Evolutionary conservation across 2,888 invertebrate species (phyloP).

Genomic region (Tetranychus truncatus): DNA sequence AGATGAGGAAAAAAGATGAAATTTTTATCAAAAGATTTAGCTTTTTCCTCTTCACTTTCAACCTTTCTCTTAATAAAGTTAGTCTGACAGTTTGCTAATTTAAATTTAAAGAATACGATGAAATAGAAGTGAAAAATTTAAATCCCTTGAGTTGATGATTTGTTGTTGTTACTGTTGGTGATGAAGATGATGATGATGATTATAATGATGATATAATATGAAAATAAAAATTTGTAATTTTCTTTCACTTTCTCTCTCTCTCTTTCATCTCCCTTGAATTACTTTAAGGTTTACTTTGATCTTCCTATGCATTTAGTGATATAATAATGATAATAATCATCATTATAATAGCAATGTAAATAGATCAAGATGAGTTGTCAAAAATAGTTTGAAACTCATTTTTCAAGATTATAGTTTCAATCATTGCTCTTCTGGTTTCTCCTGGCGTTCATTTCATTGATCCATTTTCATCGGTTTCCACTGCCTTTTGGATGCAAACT

Average conservation of each 20-base stretch:
- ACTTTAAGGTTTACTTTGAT: slow-evolving; percentile 44
- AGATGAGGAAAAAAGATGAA: neutral
- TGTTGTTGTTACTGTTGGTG: neutral
- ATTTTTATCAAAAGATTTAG: neutral
- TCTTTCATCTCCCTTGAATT: slow-evolving; percentile 85
- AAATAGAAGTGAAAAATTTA: neutral
- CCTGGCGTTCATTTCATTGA: neutral
- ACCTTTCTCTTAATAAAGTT: neutral
- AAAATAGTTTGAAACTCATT: neutral
- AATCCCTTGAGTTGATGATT: neutral
- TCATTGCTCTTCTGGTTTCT: neutral
- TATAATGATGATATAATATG: neutral
- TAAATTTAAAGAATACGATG: neutral
- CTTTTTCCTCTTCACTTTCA: neutral
- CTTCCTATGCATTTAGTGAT: too few relatives aligned
- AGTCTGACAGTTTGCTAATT: neutral
- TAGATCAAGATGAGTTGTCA: neutral
- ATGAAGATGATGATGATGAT: neutral
- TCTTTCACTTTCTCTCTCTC: slow-evolving; percentile 38
- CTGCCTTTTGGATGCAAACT: neutral
- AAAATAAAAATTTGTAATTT: neutral
- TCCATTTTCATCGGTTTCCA: neutral
- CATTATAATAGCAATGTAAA: neutral
- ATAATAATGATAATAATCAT: too few relatives aligned
- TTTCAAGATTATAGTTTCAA: neutral